Evolutionary conservation across 2,888 invertebrate species (phyloP), one percentile per base, ranked within the genome.

Genomic region (Torymus texanus): DNA sequence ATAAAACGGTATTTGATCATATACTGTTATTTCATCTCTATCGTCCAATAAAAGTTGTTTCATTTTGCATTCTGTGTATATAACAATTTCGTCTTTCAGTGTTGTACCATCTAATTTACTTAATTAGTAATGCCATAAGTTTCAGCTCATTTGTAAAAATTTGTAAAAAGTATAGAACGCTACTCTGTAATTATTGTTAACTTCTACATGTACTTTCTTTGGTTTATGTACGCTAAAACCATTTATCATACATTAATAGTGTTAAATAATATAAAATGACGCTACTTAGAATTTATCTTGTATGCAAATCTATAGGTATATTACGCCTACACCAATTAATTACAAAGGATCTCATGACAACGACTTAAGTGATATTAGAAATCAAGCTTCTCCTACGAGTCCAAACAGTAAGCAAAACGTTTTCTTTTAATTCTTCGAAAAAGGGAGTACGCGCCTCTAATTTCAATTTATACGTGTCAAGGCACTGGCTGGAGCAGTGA

Each of bases 401-500:
- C 90, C 90, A 11, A 89, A 88, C 67, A 90, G 90, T 89, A 81
- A 87, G 86, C 50, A 41, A 2, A 21, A 63, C 1, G 2, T 56
- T 51, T 4, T 16, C 21, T 8, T 55, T 70, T 18, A 16, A 55
- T 59, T 18, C 2, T 41, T 41, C 8, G 1, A 41, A 41, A 41
- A 41, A 41, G 41, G 41, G 0, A 41, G 41, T 41, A 0, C 41
- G 41, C 8, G 1, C 0, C 10, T 8, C 41, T 41, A 41, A 41
- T 41, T 41, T 41, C 68, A 29, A 24, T 5, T 41, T 56, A 70
- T 65, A 53, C 12, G n/a, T 75, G n/a, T 53, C 16, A 53, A 88
- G 96, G 95, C 82, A 86, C 91, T 62, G 91, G 91, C 18, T 97
- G 96, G 96, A 96, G 89, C 68, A 90, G 96, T 88, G 96, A 95